These are phyloP conservation scores for Pteropus alecto DNA, from an alignment of 2,113 vertebrate species.

Conservation along the genomic window DNA sequence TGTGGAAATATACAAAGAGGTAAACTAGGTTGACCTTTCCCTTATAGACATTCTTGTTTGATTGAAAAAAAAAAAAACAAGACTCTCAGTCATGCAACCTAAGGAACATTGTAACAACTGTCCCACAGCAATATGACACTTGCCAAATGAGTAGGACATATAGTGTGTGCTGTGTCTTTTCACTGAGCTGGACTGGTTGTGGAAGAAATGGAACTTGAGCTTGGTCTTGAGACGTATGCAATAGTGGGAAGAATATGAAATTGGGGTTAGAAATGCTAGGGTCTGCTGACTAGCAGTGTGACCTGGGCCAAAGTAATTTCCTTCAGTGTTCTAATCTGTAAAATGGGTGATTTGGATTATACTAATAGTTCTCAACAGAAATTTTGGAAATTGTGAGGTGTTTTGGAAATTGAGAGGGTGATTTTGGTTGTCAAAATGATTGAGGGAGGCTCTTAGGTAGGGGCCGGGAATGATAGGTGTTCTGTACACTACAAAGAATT, in stretches of 20 bases:
- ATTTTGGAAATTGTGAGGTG: conserved; percentile 22
- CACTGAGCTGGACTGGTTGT: not conserved
- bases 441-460: not conserved
- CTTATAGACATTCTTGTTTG: not conserved
- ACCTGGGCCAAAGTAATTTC: not conserved
- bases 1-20: not conserved
- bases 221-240: not conserved
- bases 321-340: not conserved
- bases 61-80: conserved; percentile 6
- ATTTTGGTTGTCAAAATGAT: not conserved
- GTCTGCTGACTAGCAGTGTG: not conserved
- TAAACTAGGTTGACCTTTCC: not conserved
- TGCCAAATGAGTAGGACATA: not conserved
- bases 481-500: not conserved
- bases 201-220: conserved; percentile 16
- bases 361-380: not conserved
- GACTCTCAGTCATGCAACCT: not conserved
- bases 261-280: not conserved
- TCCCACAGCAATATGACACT: not conserved
- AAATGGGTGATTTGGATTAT: conserved; percentile 2
- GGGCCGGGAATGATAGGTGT: not conserved
- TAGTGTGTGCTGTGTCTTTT: not conserved
- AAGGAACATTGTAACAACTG: not conserved
- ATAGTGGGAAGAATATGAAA: not conserved
- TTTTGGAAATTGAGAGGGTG: not conserved